phyloP scores from a whole-genome alignment of 92 coral and sea anemone genomes.

The Parazoanthus atlanticus region DNA sequence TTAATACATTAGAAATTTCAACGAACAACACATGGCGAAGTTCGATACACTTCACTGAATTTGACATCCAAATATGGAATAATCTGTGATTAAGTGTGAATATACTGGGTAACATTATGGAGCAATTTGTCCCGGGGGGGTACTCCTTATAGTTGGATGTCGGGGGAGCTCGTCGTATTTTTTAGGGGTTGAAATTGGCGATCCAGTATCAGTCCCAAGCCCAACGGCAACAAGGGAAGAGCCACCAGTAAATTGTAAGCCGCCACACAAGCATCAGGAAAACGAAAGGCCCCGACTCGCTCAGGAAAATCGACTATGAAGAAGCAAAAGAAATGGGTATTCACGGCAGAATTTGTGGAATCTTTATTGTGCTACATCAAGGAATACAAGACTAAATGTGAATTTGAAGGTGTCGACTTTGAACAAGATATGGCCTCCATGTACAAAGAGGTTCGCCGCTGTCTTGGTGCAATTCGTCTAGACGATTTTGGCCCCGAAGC shows the following conservation, averaged over 20 bases:
- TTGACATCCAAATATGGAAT: no score
- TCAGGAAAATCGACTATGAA: background rate
- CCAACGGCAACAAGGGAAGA: conserved; percentile 9
- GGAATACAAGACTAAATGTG: background rate
- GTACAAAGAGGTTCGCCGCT: background rate
- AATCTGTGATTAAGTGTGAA: no score
- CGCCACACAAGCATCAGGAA: conserved; percentile 9
- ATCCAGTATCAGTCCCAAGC: conserved; percentile 19
- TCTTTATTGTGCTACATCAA: background rate
- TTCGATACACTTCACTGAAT: no score
- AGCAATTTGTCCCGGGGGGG: no score
- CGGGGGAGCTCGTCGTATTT: no score
- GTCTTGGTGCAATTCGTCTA: background rate
- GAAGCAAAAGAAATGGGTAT: conserved; percentile 10
- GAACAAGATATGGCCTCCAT: background rate
- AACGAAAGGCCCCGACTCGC: background rate
- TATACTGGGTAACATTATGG: no score
- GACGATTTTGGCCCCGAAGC: background rate
- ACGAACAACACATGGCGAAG: no score
- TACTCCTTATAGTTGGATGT: no score
- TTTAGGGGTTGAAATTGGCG: no score
- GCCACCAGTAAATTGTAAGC: background rate
- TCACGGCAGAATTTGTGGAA: background rate
- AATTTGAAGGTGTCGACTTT: background rate
- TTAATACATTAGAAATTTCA: no score